Evolutionary conservation across 1,140 invertebrate species (phyloP).

Genomic region (Cephus cinctus): DNA sequence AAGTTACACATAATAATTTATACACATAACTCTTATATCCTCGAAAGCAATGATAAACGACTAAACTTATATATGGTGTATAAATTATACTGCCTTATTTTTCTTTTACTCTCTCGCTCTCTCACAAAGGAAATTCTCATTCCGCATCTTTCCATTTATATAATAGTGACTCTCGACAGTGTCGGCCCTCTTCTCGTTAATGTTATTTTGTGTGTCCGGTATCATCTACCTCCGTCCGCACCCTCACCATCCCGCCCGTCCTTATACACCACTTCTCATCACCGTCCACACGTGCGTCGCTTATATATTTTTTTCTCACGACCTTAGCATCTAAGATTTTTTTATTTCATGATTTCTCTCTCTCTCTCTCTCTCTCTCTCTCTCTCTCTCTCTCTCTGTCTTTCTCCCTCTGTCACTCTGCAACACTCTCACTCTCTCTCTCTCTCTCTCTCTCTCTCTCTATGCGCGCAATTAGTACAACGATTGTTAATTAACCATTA

Average conservation of each 20-base stretch:
- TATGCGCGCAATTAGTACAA: conserved; percentile 26
- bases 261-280: too few species aligned
- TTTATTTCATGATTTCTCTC: conserved; percentile 18
- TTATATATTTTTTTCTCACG: conserved; percentile 15
- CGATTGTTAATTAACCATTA: conserved; percentile 33
- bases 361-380: conserved; percentile 1
- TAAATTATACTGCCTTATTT: conserved; percentile 34
- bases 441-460: conserved; percentile 3
- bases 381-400: neutral
- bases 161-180: too few species aligned
- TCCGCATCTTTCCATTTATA: too few species aligned
- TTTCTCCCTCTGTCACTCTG: conserved; percentile 11
- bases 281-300: too few species aligned
- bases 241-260: too few species aligned
- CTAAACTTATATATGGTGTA: conserved; percentile 39
- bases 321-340: conserved; percentile 15
- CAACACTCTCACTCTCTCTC: conserved; percentile 9
- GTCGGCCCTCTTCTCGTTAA: too few species aligned
- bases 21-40: conserved; percentile 42
- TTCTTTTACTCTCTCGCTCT: neutral
- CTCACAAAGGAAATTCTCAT: too few species aligned
- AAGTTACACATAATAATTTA: conserved; percentile 48
- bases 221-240: too few species aligned
- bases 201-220: too few species aligned
- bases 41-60: conserved; percentile 42